Conservation (phyloP, 2,888 invertebrate genomes). For the Apotomis turbidana region DNA sequence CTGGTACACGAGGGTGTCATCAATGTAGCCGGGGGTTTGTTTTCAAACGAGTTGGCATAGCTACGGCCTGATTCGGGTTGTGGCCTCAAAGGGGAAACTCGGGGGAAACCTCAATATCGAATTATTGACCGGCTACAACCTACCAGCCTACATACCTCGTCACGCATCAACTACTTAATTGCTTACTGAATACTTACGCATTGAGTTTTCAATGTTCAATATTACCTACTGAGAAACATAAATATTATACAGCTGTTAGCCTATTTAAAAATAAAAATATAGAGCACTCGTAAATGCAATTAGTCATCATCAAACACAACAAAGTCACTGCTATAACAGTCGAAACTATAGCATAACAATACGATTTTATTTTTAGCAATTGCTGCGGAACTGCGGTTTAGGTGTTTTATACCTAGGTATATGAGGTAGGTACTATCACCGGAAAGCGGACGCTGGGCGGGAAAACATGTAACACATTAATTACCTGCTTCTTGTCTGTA, state of each 20-base stretch:
- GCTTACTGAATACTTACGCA: background rate
- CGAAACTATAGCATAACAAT: background rate
- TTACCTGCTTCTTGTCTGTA: background rate
- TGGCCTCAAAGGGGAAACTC: conserved; percentile 53
- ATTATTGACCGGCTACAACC: conserved; percentile 20
- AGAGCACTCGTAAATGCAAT: background rate
- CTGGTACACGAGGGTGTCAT: no score
- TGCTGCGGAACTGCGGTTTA: conserved; percentile 47
- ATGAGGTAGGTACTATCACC: background rate
- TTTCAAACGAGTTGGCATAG: conserved; percentile 59
- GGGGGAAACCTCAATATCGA: conserved; percentile 33
- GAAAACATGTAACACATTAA: background rate
- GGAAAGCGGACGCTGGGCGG: background rate
- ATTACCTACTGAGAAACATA: background rate
- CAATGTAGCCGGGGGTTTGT: conserved; percentile 49
- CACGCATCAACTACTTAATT: background rate
- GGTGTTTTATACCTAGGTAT: background rate
- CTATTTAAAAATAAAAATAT: no score
- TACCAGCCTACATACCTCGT: conserved; percentile 5
- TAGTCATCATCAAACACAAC: background rate
- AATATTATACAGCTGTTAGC: no score
- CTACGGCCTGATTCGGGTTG: conserved; percentile 63
- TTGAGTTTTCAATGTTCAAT: background rate
- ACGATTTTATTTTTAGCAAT: conserved; percentile 39
- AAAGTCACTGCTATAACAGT: background rate